Percentiles rank a stretch among this genome's conserved stretches.
Evolutionary conservation across 2,888 invertebrate species (phyloP).

Genomic region (Lasioglossum zephyrum): DNA sequence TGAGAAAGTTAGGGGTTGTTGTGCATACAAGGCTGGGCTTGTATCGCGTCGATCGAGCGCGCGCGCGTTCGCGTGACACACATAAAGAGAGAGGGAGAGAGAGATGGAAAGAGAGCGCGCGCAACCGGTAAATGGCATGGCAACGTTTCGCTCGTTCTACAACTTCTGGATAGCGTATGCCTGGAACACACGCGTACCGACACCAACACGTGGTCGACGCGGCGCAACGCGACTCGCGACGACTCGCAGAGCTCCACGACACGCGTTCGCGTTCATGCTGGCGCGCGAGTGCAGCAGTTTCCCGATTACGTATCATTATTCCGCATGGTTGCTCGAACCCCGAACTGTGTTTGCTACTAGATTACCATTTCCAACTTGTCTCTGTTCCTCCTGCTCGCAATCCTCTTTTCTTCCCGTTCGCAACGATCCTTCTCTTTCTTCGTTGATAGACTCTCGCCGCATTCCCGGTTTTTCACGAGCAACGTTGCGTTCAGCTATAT

Average conservation of each 20-base stretch:
- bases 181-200: slow-evolving; percentile 35
- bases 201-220: background rate
- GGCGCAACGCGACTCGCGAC: slow-evolving; percentile 5
- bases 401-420: background rate
- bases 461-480: background rate
- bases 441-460: background rate
- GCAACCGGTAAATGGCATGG: slow-evolving; percentile 33
- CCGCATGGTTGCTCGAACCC: slow-evolving; percentile 79
- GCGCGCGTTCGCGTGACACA: background rate
- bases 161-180: slow-evolving; percentile 36
- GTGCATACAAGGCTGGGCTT: background rate
- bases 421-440: slow-evolving; percentile 1
- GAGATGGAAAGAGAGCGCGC: background rate
- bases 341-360: slow-evolving; percentile 75
- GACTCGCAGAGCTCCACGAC: slow-evolving; percentile 12
- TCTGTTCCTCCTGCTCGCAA: slow-evolving; percentile 39
- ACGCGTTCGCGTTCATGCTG: slow-evolving; percentile 46
- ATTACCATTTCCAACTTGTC: slow-evolving; percentile 70
- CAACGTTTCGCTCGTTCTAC: slow-evolving; percentile 47
- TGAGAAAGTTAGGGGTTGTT: slow-evolving; percentile 53
- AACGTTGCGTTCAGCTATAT: slow-evolving; percentile 51
- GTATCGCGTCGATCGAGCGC: slow-evolving; percentile 33
- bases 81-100: background rate
- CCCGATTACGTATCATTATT: slow-evolving; percentile 83
- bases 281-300: slow-evolving; percentile 68